phyloP scores from a whole-genome alignment of 64 coral and sea anemone species.

The Astreopora myriophthalma region DNA sequence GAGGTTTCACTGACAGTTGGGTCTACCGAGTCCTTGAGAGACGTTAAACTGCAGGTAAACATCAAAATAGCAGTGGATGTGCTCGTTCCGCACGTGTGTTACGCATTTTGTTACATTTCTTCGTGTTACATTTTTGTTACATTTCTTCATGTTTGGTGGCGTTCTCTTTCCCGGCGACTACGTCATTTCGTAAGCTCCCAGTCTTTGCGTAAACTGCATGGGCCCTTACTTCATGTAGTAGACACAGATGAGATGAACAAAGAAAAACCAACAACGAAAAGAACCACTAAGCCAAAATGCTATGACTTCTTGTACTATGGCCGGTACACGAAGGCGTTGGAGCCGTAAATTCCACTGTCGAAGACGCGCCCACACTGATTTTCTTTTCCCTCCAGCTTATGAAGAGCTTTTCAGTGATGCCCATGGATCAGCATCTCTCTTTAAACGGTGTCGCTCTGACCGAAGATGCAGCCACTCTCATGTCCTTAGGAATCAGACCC shows the following conservation, averaged over 20 bases:
- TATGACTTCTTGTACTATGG: too few relatives aligned
- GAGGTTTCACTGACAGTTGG: constrained; percentile 80
- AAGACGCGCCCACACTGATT: too few relatives aligned
- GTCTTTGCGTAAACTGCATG: too few relatives aligned
- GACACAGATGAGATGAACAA: too few relatives aligned
- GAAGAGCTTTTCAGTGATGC: constrained; percentile 97
- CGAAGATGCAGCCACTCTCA: constrained; percentile 68
- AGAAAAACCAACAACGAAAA: too few relatives aligned
- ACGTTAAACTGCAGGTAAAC: constrained; percentile 88
- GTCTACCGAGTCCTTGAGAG: constrained; percentile 77
- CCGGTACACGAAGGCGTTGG: too few relatives aligned
- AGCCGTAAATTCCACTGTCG: too few relatives aligned
- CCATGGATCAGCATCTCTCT: constrained; percentile 93
- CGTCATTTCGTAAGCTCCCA: neutral
- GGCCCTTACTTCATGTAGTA: too few relatives aligned
- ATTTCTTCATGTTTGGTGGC: neutral
- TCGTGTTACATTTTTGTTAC: neutral
- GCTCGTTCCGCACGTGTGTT: neutral
- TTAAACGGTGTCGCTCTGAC: constrained; percentile 82
- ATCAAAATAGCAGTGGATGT: neutral
- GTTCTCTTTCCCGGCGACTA: neutral
- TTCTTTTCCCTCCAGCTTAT: constrained; percentile 69
- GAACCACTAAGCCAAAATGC: too few relatives aligned
- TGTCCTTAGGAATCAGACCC: constrained; percentile 77
- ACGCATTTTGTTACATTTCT: neutral